A percentile compares a stretch with the other conserved stretches of the same genome.
Evolutionary conservation across 2,797 vertebrate genomes (phyloP).

Genomic region (Takifugu ocellatus): DNA sequence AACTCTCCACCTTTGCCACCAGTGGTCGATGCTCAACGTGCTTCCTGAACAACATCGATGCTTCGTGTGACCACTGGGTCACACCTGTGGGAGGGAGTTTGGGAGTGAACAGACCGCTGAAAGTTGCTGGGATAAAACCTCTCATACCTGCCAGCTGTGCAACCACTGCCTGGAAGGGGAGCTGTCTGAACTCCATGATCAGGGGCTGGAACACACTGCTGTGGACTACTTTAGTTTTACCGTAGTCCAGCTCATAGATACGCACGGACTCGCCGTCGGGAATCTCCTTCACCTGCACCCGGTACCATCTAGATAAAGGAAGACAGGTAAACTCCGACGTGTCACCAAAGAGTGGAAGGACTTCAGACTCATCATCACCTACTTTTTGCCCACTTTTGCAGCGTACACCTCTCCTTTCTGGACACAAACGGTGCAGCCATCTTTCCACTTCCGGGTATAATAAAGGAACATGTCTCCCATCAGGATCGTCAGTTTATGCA

Average conservation of each 20-base stretch:
- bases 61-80: slow-evolving; percentile 88
- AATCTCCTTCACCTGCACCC: slow-evolving; percentile 86
- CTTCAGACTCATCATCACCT: slow-evolving; percentile 36
- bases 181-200: slow-evolving; percentile 81
- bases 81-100: slow-evolving; percentile 51
- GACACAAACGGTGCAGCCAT: slow-evolving; percentile 50
- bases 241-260: slow-evolving; percentile 89
- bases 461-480: slow-evolving; percentile 95
- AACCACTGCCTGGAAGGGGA: slow-evolving; percentile 89
- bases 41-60: slow-evolving; percentile 89
- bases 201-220: slow-evolving; percentile 78
- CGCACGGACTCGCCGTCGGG: slow-evolving; percentile 86
- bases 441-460: slow-evolving; percentile 79
- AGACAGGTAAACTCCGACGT: not conserved
- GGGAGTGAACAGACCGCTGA: not conserved
- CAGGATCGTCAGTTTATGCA: slow-evolving; percentile 87
- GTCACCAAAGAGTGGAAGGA: not conserved
- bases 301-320: slow-evolving; percentile 81
- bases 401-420: slow-evolving; percentile 86
- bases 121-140: too few species aligned
- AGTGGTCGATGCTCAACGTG: slow-evolving; percentile 89
- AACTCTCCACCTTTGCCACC: slow-evolving; percentile 84
- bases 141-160: slow-evolving; percentile 87
- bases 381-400: slow-evolving; percentile 91
- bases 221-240: slow-evolving; percentile 86